Percentiles rank a stretch among this genome's conserved stretches.
Evolutionary conservation across 2,888 invertebrate species (phyloP).

Genomic region (Xestia ashworthii): DNA sequence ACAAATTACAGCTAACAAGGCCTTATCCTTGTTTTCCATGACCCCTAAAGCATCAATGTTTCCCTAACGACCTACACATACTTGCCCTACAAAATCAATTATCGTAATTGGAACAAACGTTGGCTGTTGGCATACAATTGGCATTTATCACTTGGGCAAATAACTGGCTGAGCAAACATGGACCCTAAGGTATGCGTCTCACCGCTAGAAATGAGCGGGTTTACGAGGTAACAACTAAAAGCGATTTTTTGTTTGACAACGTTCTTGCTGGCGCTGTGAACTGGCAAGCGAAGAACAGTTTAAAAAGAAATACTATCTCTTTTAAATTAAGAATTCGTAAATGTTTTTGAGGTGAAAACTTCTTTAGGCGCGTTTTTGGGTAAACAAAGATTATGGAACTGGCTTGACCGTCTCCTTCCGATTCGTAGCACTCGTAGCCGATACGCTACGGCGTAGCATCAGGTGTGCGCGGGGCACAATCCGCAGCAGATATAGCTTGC

Average conservation of each 20-base stretch:
- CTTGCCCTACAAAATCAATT: not conserved
- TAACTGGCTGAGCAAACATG: slow-evolving; percentile 19
- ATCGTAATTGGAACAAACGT: slow-evolving; percentile 18
- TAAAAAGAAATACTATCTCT: no score
- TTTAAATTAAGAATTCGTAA: no score
- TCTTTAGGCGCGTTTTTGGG: no score
- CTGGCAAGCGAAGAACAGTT: no score
- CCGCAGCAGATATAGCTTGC: no score
- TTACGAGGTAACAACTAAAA: not conserved
- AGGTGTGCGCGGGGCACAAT: no score
- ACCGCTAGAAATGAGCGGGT: not conserved
- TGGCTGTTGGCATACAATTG: slow-evolving; percentile 2
- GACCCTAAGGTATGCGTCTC: not conserved
- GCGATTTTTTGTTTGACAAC: not conserved
- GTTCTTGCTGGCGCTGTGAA: not conserved
- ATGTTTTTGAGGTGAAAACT: no score
- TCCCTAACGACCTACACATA: no score
- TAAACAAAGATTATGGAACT: no score
- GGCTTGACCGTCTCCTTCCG: no score
- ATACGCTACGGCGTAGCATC: no score
- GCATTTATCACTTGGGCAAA: slow-evolving; percentile 43
- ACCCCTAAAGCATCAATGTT: not conserved
- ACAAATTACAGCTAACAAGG: not conserved
- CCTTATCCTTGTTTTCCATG: not conserved
- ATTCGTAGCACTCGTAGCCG: no score